These are phyloP conservation scores for Dolichoris vasculosae DNA, from an alignment of 1,140 invertebrate species.

Conservation along the genomic window DNA sequence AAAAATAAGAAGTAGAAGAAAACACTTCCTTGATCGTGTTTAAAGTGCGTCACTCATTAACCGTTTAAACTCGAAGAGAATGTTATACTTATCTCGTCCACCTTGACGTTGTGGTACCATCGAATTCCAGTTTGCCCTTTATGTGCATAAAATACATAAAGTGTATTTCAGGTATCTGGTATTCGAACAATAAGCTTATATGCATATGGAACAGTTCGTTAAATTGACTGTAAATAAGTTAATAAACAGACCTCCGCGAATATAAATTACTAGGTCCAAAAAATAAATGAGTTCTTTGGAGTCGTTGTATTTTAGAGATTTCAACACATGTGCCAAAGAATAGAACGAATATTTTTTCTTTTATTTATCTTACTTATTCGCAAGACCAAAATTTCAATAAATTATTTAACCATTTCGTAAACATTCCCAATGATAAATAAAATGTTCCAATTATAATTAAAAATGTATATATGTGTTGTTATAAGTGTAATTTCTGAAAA, in stretches of 20 bases:
- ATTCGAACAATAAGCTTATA: not conserved
- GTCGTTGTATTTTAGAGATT: not conserved
- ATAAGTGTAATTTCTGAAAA: not conserved
- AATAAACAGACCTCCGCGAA: not conserved
- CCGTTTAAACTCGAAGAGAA: constrained; percentile 7
- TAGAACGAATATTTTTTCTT: not conserved
- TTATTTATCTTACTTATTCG: not conserved
- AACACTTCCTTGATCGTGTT: constrained; percentile 4
- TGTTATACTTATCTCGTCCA: constrained; percentile 4
- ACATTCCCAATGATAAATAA: not conserved
- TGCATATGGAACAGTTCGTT: not conserved
- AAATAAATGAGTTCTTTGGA: not conserved
- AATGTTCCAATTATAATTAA: not conserved
- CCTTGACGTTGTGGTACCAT: not conserved
- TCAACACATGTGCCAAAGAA: not conserved
- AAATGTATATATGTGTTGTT: not conserved
- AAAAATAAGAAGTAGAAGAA: not conserved
- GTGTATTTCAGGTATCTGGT: not conserved
- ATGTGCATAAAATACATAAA: too few relatives aligned
- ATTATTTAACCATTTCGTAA: not conserved
- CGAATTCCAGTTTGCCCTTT: constrained; percentile 11
- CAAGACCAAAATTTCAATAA: not conserved
- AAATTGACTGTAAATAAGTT: constrained; percentile 5
- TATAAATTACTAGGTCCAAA: not conserved
- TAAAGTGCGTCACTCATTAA: constrained; percentile 17